phyloP scores from a whole-genome alignment of 92 coral and sea anemone species.

The Porites lobata region DNA sequence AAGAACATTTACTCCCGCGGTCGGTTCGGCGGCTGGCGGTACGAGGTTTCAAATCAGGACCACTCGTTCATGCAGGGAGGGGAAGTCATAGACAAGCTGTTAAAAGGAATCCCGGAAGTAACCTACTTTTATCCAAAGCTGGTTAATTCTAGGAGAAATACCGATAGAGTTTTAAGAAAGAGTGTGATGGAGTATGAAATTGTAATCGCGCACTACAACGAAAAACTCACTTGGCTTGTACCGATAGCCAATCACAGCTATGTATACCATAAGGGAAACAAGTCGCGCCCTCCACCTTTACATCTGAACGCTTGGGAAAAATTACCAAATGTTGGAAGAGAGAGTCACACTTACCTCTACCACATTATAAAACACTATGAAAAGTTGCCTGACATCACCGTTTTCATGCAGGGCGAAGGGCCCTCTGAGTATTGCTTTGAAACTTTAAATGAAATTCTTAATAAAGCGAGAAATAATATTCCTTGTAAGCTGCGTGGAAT shows the following conservation, averaged over 20 bases:
- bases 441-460: conserved; percentile 8
- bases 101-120: conserved; percentile 69
- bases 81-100: conserved; percentile 56
- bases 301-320: conserved; percentile 64
- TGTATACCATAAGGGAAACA: conserved; percentile 71
- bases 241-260: conserved; percentile 56
- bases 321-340: conserved; percentile 76
- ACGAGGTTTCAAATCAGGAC: conserved; percentile 78
- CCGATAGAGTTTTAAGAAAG: conserved; percentile 45
- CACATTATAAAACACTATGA: conserved; percentile 75
- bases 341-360: conserved; percentile 69
- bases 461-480: background rate
- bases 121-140: conserved; percentile 62
- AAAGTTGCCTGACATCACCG: conserved; percentile 57
- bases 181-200: conserved; percentile 53
- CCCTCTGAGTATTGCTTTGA: background rate
- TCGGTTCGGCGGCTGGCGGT: conserved; percentile 84
- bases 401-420: conserved; percentile 70
- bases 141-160: conserved; percentile 64
- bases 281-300: conserved; percentile 44
- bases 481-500: background rate
- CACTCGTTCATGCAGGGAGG: conserved; percentile 87
- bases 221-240: conserved; percentile 62
- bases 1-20: conserved; percentile 72
- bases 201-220: conserved; percentile 72